Conservation (phyloP, 2,888 invertebrate genomes). For the Polyommatus iphigenia region DNA sequence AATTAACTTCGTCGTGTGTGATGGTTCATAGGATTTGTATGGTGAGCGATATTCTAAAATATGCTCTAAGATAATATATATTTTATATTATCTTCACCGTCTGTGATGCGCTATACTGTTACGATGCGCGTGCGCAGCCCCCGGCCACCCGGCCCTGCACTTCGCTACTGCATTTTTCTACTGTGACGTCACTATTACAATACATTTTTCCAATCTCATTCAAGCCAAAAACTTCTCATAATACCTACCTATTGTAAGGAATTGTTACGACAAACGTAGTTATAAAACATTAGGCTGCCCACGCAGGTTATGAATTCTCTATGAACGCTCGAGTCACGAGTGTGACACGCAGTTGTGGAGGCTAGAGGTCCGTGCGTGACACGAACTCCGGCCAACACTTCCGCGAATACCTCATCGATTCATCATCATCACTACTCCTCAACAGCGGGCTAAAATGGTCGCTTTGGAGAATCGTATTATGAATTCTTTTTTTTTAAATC, state of each 20-base stretch:
- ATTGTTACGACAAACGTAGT: neutral
- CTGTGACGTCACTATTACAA: slow-evolving; percentile 59
- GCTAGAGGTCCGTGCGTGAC: slow-evolving; percentile 11
- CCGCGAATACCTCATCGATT: neutral
- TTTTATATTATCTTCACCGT: too few relatives aligned
- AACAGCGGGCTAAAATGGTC: neutral
- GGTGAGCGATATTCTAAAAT: too few relatives aligned
- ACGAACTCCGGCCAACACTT: slow-evolving; percentile 6
- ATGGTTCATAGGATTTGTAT: too few relatives aligned
- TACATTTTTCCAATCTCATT: neutral
- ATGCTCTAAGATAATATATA: too few relatives aligned
- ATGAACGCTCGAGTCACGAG: slow-evolving; percentile 7
- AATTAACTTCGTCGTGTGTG: too few relatives aligned
- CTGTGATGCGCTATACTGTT: too few relatives aligned
- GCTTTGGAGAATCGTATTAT: too few relatives aligned
- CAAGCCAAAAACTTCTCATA: neutral
- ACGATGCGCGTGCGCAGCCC: slow-evolving; percentile 66
- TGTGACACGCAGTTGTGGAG: neutral
- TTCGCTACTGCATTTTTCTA: slow-evolving; percentile 70
- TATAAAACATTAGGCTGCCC: neutral
- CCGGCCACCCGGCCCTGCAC: slow-evolving; percentile 64
- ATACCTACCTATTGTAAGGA: neutral
- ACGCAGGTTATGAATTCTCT: neutral
- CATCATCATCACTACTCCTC: neutral
- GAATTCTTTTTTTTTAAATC: too few relatives aligned